Evolutionary conservation across 2,888 invertebrate species (phyloP).

Genomic region (Eucera pruinosa): DNA sequence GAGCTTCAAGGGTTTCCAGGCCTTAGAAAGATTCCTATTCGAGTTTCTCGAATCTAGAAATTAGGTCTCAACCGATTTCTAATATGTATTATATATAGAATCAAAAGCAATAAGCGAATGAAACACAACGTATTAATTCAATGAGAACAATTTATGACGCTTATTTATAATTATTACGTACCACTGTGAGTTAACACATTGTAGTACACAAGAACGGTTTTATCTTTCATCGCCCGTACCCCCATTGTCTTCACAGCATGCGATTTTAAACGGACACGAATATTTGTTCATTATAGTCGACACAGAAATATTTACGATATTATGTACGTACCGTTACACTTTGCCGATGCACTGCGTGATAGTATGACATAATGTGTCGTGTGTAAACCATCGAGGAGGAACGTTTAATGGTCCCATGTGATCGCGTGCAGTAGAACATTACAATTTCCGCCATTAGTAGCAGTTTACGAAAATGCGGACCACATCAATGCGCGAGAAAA

Average conservation of each 20-base stretch:
- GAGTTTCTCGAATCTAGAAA: no score
- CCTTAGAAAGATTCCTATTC: no score
- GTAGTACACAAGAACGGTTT: neutral
- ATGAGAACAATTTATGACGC: neutral
- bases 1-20: no score
- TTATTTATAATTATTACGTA: constrained; percentile 15
- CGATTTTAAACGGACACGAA: constrained; percentile 7
- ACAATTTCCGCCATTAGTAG: constrained; percentile 47
- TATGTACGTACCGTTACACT: constrained; percentile 13
- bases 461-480: constrained; percentile 35
- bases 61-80: no score
- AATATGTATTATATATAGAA: no score
- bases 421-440: constrained; percentile 36
- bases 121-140: neutral
- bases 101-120: neutral
- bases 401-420: constrained; percentile 43
- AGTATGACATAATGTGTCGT: constrained; percentile 35
- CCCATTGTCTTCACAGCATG: neutral
- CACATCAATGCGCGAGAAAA: neutral
- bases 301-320: constrained; percentile 34
- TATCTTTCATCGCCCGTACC: constrained; percentile 12
- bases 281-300: constrained; percentile 30
- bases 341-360: constrained; percentile 23
- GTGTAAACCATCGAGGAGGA: constrained; percentile 43
- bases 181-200: neutral